Evolutionary conservation across 2,888 invertebrate species (phyloP).

Genomic region (Cryptocephalus moraei): DNA sequence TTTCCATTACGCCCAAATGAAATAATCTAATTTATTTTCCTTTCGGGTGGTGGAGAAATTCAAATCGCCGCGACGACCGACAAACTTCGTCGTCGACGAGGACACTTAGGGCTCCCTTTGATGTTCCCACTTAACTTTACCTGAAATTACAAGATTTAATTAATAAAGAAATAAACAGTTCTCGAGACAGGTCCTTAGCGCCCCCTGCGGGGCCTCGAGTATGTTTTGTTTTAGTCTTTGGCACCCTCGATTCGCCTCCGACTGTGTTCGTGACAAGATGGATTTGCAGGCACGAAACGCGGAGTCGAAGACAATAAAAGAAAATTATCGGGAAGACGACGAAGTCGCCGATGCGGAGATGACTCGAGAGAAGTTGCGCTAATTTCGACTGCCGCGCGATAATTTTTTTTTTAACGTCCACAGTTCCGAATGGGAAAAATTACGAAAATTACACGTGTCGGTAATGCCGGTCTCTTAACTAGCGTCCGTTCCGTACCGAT

Average conservation of each 20-base stretch:
- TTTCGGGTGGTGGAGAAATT: neutral
- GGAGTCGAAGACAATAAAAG: slow-evolving; percentile 2
- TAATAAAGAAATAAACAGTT: slow-evolving; percentile 19
- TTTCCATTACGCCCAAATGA: too few species aligned
- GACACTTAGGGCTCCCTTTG: slow-evolving; percentile 12
- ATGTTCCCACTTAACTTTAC: slow-evolving; percentile 18
- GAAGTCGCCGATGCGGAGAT: too few species aligned
- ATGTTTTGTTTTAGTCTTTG: slow-evolving; percentile 16
- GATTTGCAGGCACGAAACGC: slow-evolving; percentile 10
- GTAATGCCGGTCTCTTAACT: too few species aligned
- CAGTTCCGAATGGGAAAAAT: too few species aligned
- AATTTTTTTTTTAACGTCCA: too few species aligned
- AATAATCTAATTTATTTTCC: too few species aligned
- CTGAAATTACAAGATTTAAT: slow-evolving; percentile 19
- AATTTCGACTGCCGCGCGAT: too few species aligned
- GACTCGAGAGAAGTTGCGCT: too few species aligned
- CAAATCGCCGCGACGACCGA: slow-evolving; percentile 11
- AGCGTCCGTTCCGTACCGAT: too few species aligned
- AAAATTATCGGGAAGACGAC: too few species aligned
- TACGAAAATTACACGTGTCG: too few species aligned
- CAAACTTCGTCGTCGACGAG: slow-evolving; percentile 7
- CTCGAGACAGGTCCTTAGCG: slow-evolving; percentile 17
- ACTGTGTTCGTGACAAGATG: slow-evolving; percentile 17
- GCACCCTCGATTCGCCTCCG: slow-evolving; percentile 14
- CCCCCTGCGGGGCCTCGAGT: slow-evolving; percentile 15